phyloP scores from a whole-genome alignment of 2,113 vertebrate species.

The Rattus rattus region DNA sequence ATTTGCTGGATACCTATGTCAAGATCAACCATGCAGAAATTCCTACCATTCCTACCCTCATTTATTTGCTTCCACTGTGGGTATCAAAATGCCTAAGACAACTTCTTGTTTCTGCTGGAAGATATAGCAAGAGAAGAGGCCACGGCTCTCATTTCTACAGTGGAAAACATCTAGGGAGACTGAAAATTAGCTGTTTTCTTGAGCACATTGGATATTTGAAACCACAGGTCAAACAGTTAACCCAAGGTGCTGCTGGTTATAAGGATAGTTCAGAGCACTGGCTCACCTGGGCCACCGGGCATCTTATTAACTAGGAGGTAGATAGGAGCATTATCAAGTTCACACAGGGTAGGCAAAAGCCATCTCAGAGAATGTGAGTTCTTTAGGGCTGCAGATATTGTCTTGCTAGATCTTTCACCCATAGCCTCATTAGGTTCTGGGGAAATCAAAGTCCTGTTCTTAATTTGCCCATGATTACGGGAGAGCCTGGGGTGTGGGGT shows the following conservation, averaged over 20 bases:
- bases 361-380: background rate
- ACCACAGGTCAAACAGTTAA: background rate
- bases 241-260: background rate
- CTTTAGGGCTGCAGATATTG: background rate
- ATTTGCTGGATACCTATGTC: background rate
- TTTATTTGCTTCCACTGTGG: constrained; percentile 8
- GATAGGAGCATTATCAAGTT: background rate
- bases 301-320: background rate
- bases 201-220: background rate
- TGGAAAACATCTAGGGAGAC: background rate
- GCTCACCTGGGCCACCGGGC: background rate
- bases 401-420: background rate
- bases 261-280: background rate
- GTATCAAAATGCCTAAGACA: background rate
- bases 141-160: background rate
- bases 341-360: background rate
- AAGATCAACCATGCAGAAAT: background rate
- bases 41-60: background rate
- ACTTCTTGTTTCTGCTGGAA: background rate
- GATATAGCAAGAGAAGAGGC: background rate
- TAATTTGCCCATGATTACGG: background rate
- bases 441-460: background rate
- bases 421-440: background rate
- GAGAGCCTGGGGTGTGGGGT: background rate
- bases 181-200: background rate